Percentiles rank a stretch among this genome's conserved stretches.
phyloP scores from a whole-genome alignment of 2,797 vertebrate species.

The Notolabrus celidotus region DNA sequence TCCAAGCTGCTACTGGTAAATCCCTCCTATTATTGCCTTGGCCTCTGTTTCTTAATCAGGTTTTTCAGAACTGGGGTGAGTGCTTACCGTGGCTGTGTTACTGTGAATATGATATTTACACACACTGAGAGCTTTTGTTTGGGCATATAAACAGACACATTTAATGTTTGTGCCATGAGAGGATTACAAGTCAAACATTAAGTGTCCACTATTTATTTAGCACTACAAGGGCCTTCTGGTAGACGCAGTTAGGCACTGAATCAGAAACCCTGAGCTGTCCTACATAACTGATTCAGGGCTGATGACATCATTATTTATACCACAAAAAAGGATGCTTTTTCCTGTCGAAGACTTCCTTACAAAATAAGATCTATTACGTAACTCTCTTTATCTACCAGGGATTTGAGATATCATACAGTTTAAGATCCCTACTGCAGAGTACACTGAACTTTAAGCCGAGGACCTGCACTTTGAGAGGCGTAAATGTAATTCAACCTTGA shows the following conservation, averaged over 20 bases:
- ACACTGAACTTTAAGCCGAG: no score
- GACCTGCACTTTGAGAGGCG: no score
- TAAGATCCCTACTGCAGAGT: no score
- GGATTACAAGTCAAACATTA: slow-evolving; percentile 59
- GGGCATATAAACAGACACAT: slow-evolving; percentile 61
- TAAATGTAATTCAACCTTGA: no score
- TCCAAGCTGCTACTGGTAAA: slow-evolving; percentile 63
- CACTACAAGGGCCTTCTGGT: slow-evolving; percentile 16
- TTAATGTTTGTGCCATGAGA: slow-evolving; percentile 51
- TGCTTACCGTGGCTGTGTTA: slow-evolving; percentile 43
- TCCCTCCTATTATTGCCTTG: slow-evolving; percentile 66
- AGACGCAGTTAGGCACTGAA: slow-evolving; percentile 16
- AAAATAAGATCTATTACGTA: no score
- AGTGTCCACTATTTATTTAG: slow-evolving; percentile 50
- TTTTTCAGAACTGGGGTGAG: slow-evolving; percentile 63
- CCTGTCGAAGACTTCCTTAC: background rate
- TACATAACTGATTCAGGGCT: slow-evolving; percentile 21
- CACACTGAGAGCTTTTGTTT: slow-evolving; percentile 54
- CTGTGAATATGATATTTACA: slow-evolving; percentile 57
- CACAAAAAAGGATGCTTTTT: background rate
- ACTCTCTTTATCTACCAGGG: no score
- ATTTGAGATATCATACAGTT: no score
- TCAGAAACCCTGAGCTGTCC: slow-evolving; percentile 19
- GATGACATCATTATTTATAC: slow-evolving; percentile 2
- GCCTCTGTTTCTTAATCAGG: slow-evolving; percentile 63